Evolutionary conservation across 2,888 invertebrate species (phyloP).

Genomic region (Apamea sordens): DNA sequence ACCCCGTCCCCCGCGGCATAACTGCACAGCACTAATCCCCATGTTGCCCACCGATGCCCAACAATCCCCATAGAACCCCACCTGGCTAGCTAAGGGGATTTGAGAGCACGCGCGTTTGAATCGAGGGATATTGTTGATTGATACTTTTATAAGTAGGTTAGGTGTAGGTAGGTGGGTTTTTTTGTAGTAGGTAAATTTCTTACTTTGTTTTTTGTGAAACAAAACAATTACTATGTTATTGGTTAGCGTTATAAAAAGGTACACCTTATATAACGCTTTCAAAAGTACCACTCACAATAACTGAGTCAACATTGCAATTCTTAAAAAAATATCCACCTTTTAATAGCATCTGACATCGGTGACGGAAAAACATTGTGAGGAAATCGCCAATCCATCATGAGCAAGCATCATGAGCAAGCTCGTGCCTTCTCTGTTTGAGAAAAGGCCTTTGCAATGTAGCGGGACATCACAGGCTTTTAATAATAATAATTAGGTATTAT

Average conservation of each 20-base stretch:
- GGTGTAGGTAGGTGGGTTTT: too few relatives aligned
- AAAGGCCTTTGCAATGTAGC: background rate
- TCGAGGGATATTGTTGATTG: slow-evolving; percentile 39
- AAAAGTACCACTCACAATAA: background rate
- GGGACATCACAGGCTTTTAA: too few relatives aligned
- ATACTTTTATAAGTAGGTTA: slow-evolving; percentile 31
- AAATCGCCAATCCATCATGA: background rate
- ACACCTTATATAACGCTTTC: background rate
- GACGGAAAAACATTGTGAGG: background rate
- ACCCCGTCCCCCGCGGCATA: slow-evolving; percentile 55
- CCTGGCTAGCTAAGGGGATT: slow-evolving; percentile 60
- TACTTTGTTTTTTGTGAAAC: background rate
- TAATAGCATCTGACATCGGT: too few relatives aligned
- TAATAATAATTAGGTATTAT: too few relatives aligned
- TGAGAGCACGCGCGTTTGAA: slow-evolving; percentile 45
- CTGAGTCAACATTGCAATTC: background rate
- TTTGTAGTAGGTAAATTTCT: too few relatives aligned
- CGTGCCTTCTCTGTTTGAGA: background rate
- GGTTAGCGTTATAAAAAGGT: background rate
- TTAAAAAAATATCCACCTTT: background rate
- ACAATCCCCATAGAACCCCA: slow-evolving; percentile 25
- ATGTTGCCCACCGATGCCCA: slow-evolving; percentile 27
- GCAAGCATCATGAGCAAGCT: background rate
- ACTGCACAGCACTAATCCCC: slow-evolving; percentile 58
- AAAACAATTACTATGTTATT: background rate